phyloP scores from a whole-genome alignment of 2,113 vertebrate species.

The Anhinga anhinga region DNA sequence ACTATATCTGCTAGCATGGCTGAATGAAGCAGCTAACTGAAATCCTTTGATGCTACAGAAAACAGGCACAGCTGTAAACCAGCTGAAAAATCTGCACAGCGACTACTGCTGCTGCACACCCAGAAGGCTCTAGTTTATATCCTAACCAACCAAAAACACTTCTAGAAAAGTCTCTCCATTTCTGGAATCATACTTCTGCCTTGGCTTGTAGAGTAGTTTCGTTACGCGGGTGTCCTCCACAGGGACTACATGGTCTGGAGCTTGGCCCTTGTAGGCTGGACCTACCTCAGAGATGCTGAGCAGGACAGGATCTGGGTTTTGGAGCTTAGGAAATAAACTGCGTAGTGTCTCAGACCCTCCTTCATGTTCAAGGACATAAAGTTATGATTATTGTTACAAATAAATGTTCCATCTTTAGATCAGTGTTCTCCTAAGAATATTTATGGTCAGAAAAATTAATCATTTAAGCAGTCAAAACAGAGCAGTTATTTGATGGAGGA shows the following conservation, averaged over 20 bases:
- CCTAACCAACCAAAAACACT: neutral
- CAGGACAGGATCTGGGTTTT: neutral
- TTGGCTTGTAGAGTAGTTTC: neutral
- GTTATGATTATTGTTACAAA: neutral
- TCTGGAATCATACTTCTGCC: neutral
- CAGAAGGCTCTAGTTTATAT: neutral
- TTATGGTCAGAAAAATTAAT: conserved; percentile 36
- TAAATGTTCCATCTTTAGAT: neutral
- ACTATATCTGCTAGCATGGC: neutral
- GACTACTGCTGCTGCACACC: neutral
- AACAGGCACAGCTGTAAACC: neutral
- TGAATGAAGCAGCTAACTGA: neutral
- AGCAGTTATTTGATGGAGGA: conserved; percentile 12
- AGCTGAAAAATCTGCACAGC: neutral
- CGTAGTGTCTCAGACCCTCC: neutral
- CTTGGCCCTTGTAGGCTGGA: neutral
- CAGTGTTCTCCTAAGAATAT: neutral
- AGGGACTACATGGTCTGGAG: neutral
- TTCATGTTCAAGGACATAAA: neutral
- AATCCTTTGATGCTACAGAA: neutral
- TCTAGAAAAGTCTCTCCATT: neutral
- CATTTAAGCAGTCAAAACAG: conserved; percentile 8
- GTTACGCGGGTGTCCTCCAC: neutral
- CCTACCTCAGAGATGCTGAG: neutral
- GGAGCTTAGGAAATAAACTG: neutral